Evolutionary conservation across 37 sponge, comb jelly and placozoan species (phyloP), one percentile per base, ranked within the genome.

Genomic region (Eunapius fragilis): DNA sequence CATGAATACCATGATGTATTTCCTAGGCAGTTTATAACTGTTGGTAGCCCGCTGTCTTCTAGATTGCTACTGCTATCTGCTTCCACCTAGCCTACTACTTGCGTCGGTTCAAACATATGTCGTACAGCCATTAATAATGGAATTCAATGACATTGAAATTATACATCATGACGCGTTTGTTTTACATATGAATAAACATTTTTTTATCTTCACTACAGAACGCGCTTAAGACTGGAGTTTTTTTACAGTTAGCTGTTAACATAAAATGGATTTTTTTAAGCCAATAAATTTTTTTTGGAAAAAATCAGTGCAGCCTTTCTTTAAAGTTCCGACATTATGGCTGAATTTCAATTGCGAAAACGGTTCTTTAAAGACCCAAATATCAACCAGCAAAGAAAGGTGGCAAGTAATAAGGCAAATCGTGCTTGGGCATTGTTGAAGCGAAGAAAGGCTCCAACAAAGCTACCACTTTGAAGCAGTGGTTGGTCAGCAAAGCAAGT

Each of bases 1-100:
- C 78, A 77, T 22, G 78, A 77, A 77, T 48, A 77, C 78, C 78
- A 77, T 19, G 14, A 58, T 58, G 58, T 58, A 58, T 58, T 10
- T 58, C 58, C 58, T 17, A 58, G 58, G 14, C 58, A 19, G 58
- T 19, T 58, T 19, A 2, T 19, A 58, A 19, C 19, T 58, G 58
- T 12, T 17, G 58, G 58, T 12, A 12, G 6, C 58, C 14, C 58
- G 58, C 14, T 12, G 0, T 58, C 58, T 58, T 13, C 58, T 10
- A 58, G 6, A 58, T 58, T 19, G 58, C 58, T 58, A 58, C 14
- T 19, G 17, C 19, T 58, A 58, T 19, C 14, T 10, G 6, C 58
- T 58, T 58, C 58, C 1, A 58, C 58, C 6, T 58, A 19, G 58
- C 6, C 58, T 58, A 4, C 14, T 58, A 19, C 11, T 72, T 30